A percentile compares a stretch with the other conserved stretches of the same genome.
phyloP scores from a whole-genome alignment of 2,113 vertebrate genomes.

The Megaleporinus macrocephalus region DNA sequence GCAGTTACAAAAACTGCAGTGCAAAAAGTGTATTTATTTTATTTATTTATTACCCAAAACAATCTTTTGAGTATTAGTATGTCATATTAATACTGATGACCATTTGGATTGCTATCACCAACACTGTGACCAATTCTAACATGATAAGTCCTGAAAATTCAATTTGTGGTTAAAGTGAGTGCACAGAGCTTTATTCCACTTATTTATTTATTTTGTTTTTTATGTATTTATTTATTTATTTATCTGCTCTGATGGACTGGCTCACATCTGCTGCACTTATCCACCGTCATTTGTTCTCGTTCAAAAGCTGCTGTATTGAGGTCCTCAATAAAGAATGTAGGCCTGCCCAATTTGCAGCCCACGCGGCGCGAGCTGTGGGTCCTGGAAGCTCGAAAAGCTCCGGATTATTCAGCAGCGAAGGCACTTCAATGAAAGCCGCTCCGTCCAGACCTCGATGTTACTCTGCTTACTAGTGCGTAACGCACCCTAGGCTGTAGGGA shows the following conservation, averaged over 20 bases:
- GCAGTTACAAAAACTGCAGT: too few species aligned
- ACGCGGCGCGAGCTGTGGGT: too few species aligned
- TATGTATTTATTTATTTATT: too few species aligned
- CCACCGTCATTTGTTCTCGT: background rate
- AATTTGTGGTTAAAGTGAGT: too few species aligned
- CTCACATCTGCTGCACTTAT: background rate
- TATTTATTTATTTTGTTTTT: background rate
- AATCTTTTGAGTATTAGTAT: too few species aligned
- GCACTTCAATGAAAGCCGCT: constrained; percentile 7
- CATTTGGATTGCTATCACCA: too few species aligned
- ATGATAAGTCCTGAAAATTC: too few species aligned
- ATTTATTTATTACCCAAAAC: too few species aligned
- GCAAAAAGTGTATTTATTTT: too few species aligned
- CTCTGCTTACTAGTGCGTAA: constrained; percentile 39
- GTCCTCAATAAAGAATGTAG: background rate
- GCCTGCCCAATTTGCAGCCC: background rate
- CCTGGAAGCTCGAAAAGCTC: background rate
- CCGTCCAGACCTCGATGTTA: constrained; percentile 22
- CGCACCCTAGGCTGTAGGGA: constrained; percentile 15
- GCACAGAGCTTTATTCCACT: background rate
- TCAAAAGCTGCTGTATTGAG: background rate
- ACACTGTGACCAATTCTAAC: too few species aligned
- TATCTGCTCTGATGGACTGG: background rate
- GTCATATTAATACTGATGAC: too few species aligned
- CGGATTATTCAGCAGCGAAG: background rate